phyloP scores from a whole-genome alignment of 2,797 vertebrate species.

The Oreochromis grahami region DNA sequence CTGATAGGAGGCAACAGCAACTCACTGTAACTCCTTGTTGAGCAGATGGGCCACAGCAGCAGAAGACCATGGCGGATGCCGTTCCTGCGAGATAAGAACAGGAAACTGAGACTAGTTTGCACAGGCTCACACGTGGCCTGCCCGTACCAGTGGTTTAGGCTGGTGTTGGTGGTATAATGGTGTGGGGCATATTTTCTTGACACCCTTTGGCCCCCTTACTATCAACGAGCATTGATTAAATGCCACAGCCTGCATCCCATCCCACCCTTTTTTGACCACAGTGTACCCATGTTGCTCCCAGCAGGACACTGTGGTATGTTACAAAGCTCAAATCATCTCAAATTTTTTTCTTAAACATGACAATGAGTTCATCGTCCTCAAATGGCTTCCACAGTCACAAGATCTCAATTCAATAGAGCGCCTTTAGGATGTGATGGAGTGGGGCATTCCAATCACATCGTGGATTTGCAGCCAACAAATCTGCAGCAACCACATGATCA shows the following conservation, averaged over 20 bases:
- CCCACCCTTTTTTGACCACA: not conserved
- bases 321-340: not conserved
- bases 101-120: not conserved
- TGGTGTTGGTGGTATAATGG: not conserved
- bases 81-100: fast-evolving
- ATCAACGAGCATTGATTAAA: not conserved
- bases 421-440: not conserved
- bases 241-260: not conserved
- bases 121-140: not conserved
- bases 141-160: not conserved
- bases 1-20: not conserved
- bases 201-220: not conserved
- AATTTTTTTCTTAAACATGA: fast-evolving
- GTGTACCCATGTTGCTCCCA: not conserved
- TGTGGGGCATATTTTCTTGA: not conserved
- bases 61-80: fast-evolving
- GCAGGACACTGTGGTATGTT: not conserved
- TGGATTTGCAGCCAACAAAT: not conserved
- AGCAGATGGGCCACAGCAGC: not conserved
- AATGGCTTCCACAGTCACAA: not conserved
- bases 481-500: not conserved
- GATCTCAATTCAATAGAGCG: not conserved
- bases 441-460: not conserved
- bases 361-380: not conserved
- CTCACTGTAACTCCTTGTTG: not conserved